Evolutionary conservation across 2,113 vertebrate species (phyloP).

Genomic region (Gopherus evgoodei): DNA sequence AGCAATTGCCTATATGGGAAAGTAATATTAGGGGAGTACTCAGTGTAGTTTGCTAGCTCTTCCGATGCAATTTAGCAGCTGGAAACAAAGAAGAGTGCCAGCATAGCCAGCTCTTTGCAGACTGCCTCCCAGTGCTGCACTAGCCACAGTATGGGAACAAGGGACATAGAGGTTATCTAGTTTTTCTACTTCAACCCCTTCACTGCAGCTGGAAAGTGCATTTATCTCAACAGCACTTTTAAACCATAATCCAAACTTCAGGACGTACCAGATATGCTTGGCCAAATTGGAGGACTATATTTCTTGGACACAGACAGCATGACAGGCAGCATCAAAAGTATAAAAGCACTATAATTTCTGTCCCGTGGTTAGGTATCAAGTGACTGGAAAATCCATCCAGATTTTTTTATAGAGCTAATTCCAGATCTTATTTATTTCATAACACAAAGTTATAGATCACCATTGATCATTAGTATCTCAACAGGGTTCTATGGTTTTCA

Average conservation of each 20-base stretch:
- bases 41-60: constrained; percentile 24
- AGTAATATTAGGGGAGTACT: neutral
- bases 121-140: constrained; percentile 12
- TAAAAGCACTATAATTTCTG: neutral
- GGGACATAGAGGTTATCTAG: constrained; percentile 8
- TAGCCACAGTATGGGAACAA: neutral
- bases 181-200: neutral
- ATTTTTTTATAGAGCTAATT: constrained; percentile 2
- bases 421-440: neutral
- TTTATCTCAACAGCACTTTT: constrained; percentile 20
- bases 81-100: constrained; percentile 3
- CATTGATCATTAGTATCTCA: constrained; percentile 30
- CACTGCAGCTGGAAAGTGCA: neutral
- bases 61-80: constrained; percentile 26
- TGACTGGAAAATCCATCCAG: neutral
- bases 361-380: neutral
- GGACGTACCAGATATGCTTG: neutral
- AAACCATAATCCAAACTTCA: constrained; percentile 14
- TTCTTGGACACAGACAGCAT: neutral
- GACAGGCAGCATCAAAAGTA: neutral
- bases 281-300: neutral
- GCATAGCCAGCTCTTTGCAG: constrained; percentile 8
- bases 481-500: constrained; percentile 22
- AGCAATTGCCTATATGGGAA: neutral
- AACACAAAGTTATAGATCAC: neutral